Evolutionary conservation across 2,888 invertebrate species (phyloP), one percentile per base, ranked within the genome.

Genomic region (Terebella lapidaria): DNA sequence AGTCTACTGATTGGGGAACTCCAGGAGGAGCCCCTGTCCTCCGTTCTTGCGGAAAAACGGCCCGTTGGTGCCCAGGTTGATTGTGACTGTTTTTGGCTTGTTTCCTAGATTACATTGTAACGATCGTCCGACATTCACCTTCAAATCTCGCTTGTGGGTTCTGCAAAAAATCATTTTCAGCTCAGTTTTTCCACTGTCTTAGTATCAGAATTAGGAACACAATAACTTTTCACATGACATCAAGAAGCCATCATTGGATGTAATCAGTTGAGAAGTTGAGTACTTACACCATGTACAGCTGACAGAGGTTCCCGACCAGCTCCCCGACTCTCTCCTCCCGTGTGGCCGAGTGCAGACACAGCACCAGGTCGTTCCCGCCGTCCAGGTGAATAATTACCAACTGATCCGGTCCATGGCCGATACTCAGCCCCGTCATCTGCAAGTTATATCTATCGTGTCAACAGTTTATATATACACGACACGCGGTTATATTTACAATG

Each of bases 291-390:
- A 35, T 35, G 42, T 10, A 35, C 22, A 28, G 26, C 24, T 27
- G 35, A 10, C 18, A 49, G 25, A 94, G 82, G 57, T 89, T 85
- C 18, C 93, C 95, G 18, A 94, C 85, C 29, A 93, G 83, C 80
- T 95, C 94, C 0, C 94, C 94, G 56, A 93, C 59, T n/a, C 47
- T 35, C n/a, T 66, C 59, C 5, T 68, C 86, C 89, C 86, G 76
- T 65, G 89, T 88, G 47, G 76, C 77, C 10, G 68, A 62, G 18
- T 29, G 47, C 28, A 95, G 84, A 0, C 92, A 89, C 69, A 93
- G 84, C 42, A 95, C 91, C 67, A 95, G 85, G 83, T 96, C 95
- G 81, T 94, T 94, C 59, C 91, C 90, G 20, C 88, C 87, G 55
- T 89, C 88, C 54, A 92, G 87, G 81, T 94, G 93, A 68, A 95